Evolutionary conservation across 2,113 vertebrate genomes (phyloP).

Genomic region (Menidia beryllina): DNA sequence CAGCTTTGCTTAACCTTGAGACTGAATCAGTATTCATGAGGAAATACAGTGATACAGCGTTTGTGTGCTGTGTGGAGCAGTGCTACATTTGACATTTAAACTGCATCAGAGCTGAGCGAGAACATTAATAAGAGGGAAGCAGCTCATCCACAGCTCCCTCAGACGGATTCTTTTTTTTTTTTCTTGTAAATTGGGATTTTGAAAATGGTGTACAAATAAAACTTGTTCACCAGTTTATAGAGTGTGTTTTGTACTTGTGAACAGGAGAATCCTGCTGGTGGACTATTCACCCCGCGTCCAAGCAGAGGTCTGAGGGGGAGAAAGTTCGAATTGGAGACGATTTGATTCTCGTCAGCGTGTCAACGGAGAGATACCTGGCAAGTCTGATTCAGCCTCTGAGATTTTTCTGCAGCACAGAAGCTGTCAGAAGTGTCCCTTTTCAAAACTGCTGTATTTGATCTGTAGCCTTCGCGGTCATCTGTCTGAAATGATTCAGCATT

Average conservation of each 20-base stretch:
- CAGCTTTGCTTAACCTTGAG: constrained; percentile 26
- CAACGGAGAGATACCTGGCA: constrained; percentile 95
- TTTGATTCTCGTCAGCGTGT: constrained; percentile 96
- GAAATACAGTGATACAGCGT: constrained; percentile 1
- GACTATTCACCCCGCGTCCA: constrained; percentile 98
- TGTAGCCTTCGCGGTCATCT: background rate
- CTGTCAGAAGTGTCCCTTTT: no score
- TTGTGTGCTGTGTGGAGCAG: background rate
- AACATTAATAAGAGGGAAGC: constrained; percentile 30
- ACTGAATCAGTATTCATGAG: constrained; percentile 14
- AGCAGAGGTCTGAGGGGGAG: constrained; percentile 97
- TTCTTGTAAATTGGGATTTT: no score
- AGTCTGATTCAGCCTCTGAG: constrained; percentile 37
- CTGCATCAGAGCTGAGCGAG: constrained; percentile 22
- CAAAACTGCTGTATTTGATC: no score
- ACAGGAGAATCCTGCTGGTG: constrained; percentile 97
- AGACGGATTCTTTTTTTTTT: no score
- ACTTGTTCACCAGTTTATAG: background rate
- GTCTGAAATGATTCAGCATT: background rate
- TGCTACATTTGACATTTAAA: background rate
- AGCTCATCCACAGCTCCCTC: background rate
- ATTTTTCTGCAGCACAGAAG: no score
- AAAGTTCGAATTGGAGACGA: constrained; percentile 97
- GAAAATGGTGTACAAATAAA: background rate
- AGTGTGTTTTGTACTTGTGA: constrained; percentile 3